Percentiles rank a stretch among this genome's conserved stretches.
Evolutionary conservation across 2,113 vertebrate species (phyloP).

Genomic region (Chaenocephalus aceratus): DNA sequence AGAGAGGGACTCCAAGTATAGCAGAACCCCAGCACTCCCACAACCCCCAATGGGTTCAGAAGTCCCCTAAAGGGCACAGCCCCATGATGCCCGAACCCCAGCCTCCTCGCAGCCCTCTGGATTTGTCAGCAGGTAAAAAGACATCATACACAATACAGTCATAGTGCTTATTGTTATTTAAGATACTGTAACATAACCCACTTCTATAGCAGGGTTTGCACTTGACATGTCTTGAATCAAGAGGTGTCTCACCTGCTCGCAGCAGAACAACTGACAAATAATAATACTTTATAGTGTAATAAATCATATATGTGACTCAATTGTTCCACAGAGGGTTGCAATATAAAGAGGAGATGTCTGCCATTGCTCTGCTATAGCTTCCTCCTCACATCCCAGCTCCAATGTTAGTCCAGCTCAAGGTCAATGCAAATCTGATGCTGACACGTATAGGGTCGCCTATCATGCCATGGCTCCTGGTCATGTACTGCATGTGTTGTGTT

Average conservation of each 20-base stretch:
- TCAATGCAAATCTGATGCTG: constrained; percentile 50
- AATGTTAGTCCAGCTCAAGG: constrained; percentile 33
- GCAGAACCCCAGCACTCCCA: constrained; percentile 62
- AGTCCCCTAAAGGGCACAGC: constrained; percentile 47
- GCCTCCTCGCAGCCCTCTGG: constrained; percentile 68
- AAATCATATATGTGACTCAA: not conserved
- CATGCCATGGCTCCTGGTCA: constrained; percentile 20
- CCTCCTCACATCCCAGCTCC: constrained; percentile 1
- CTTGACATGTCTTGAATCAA: not conserved
- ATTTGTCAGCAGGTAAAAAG: constrained; percentile 72
- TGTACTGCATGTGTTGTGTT: constrained; percentile 4
- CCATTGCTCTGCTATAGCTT: constrained; percentile 19
- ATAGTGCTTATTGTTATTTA: not conserved
- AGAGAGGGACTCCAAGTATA: constrained; percentile 67
- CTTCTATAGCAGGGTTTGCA: not conserved
- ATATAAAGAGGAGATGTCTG: constrained; percentile 20
- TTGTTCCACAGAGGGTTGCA: constrained; percentile 47
- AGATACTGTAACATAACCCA: not conserved
- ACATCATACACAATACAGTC: not conserved
- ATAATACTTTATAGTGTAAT: not conserved
- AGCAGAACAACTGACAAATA: not conserved
- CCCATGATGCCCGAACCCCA: constrained; percentile 73
- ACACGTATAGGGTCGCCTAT: constrained; percentile 43
- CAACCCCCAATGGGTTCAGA: constrained; percentile 49
- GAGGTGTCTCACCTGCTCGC: not conserved